A percentile compares a stretch with the other conserved stretches of the same genome.
These are phyloP conservation scores for Liparis tanakae DNA, from an alignment of 2,797 vertebrate genomes.

Conservation along the genomic window DNA sequence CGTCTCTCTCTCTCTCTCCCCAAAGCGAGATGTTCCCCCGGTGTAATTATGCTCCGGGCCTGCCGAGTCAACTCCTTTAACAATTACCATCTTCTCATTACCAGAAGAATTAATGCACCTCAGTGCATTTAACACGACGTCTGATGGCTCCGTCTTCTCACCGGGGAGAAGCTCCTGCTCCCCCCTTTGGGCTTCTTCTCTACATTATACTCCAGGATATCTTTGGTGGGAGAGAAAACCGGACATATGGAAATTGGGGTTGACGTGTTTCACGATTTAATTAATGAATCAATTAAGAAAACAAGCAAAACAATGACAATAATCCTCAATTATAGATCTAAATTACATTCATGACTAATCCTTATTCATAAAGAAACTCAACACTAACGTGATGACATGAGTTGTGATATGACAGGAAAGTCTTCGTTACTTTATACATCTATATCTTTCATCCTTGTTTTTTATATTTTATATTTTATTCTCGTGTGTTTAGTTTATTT, in stretches of 20 bases:
- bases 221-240: neutral
- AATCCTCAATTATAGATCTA: neutral
- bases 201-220: no score
- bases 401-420: neutral
- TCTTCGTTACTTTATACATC: neutral
- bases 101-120: neutral
- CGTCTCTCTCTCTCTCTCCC: neutral
- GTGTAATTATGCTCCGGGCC: neutral
- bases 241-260: neutral
- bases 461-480: no score
- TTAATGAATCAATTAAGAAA: neutral
- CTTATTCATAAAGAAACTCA: neutral
- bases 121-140: neutral
- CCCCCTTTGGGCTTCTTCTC: neutral
- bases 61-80: constrained; percentile 2
- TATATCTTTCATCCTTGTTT: no score
- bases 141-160: neutral
- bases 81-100: neutral
- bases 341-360: neutral
- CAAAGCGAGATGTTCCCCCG: neutral
- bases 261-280: neutral
- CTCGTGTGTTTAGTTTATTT: no score
- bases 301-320: neutral
- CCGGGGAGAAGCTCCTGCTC: neutral
- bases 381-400: neutral